Evolutionary conservation across 2,888 invertebrate genomes (phyloP), one percentile per base, ranked within the genome.

Genomic region (Timema cristinae): DNA sequence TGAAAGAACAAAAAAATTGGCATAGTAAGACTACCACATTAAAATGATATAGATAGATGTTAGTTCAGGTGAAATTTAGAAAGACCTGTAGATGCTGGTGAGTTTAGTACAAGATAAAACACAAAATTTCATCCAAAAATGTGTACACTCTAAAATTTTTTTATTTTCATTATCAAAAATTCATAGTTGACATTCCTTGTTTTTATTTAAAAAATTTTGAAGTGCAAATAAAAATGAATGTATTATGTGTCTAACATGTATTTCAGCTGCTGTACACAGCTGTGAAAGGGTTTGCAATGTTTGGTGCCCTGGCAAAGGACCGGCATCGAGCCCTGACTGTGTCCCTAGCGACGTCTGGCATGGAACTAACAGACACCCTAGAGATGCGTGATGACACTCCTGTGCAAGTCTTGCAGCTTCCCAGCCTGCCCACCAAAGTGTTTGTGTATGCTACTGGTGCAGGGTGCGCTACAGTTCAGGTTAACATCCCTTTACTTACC

Each of bases 391-490:
- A 87, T 0, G 83, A 83, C 32, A 75, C 78, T n/a, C 84, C 85
- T 15, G 83, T 84, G 0, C 83, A 87, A 61, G 83, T 84, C 0
- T 79, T 89, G 11, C 87, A 87, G 75, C 79, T 89, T 7, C 89
- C 89, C 0, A 89, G 88, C 7, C 79, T 89, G 50, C 89, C 89
- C 0, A 89, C 89, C 0, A 89, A 89, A 80, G 89, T 89, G n/a
- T 89, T 89, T 75, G 88, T 89, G 0, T 89, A 89, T 73, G 89
- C 89, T 4, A 89, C 89, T 0, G 89, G 89, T 0, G 89, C 89
- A 32, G 89, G 89, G 0, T 89, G 89, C 78, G 89, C 89, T 69
- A 89, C 89, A 56, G 87, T 89, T 5, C 88, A 89, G 85, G 89
- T 87, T n/a, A n/a, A n/a, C n/a, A n/a, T n/a, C n/a, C n/a, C n/a